Evolutionary conservation across 1,140 invertebrate species (phyloP), one percentile per base, ranked within the genome.

Genomic region (Propsilocerus akamusi): DNA sequence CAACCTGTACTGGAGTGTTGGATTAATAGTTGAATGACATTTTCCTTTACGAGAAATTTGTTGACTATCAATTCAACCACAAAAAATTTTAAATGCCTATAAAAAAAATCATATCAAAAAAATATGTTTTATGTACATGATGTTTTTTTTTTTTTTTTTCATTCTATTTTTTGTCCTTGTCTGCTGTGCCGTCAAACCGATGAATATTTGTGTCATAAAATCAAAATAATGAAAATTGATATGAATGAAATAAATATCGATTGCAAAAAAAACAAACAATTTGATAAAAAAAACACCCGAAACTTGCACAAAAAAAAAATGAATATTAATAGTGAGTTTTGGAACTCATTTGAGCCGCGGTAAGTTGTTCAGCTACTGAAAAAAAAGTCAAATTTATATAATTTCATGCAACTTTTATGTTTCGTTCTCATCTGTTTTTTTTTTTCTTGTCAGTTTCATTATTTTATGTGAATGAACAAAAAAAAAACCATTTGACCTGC

Each of bases 301-400:
- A n/a, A n/a, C n/a, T n/a, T n/a, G n/a, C n/a, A n/a, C n/a, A 20
- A 20, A 41, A 20, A 41, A 41, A 41, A 22, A 41, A 20, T 11
- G 20, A 5, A 34, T 20, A 20, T 69, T 74, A 73, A 73, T 86
- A 90, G 86, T 86, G 83, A 85, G 81, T 91, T 89, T 84, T 91
- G 86, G 86, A 89, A 83, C 81, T 88, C 83, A 78, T 90, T 90
- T 85, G 85, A 82, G 81, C 86, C 85, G 81, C 83, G 86, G 87
- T 91, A 91, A 90, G 86, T 88, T 78, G 28, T 30, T 8, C 10
- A 30, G n/a, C 6, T 11, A 30, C 10, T 11, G 10, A 30, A 30
- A 30, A 30, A 30, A 30, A 30, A 30, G n/a, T n/a, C n/a, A n/a
- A n/a, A n/a, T n/a, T n/a, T n/a, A n/a, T n/a, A n/a, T n/a, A n/a